Percentiles rank a stretch among this genome's conserved stretches.
Evolutionary conservation across 2,797 vertebrate genomes (phyloP).

Genomic region (Pterois miles): DNA sequence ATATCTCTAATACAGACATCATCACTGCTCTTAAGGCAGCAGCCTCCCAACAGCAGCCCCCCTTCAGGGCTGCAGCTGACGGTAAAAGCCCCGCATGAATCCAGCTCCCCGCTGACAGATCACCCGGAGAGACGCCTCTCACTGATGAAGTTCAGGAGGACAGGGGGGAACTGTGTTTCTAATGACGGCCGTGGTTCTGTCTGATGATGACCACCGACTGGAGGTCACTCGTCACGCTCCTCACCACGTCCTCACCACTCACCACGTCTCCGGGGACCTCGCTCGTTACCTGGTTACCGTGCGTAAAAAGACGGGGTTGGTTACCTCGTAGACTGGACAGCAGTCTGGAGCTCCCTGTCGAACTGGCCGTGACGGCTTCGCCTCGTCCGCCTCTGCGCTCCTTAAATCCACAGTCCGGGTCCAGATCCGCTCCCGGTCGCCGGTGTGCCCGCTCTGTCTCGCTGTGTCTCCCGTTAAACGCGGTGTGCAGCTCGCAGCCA

Average conservation of each 20-base stretch:
- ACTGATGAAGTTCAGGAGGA: slow-evolving; percentile 17
- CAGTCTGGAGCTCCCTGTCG: slow-evolving; percentile 32
- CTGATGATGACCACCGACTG: slow-evolving; percentile 4
- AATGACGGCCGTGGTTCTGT: neutral
- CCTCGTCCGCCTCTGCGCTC: neutral
- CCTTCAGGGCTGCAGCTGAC: neutral
- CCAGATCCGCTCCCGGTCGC: neutral
- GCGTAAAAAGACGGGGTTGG: slow-evolving; percentile 12
- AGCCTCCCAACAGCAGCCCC: neutral
- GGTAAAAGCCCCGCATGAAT: neutral
- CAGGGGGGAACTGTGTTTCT: neutral
- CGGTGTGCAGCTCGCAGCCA: slow-evolving; percentile 31
- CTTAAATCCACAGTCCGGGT: slow-evolving; percentile 40
- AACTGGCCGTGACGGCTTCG: slow-evolving; percentile 2
- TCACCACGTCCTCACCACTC: too few species aligned
- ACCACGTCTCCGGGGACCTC: neutral
- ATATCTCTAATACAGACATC: neutral
- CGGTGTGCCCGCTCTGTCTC: neutral
- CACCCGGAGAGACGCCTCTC: neutral
- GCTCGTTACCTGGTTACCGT: slow-evolving; percentile 6
- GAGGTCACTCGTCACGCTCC: neutral
- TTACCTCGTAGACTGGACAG: slow-evolving; percentile 43
- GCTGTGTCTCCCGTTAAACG: neutral
- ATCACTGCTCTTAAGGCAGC: neutral
- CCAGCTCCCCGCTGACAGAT: neutral